Evolutionary conservation across 1,140 invertebrate species (phyloP).

Genomic region (Lycorma delicatula): DNA sequence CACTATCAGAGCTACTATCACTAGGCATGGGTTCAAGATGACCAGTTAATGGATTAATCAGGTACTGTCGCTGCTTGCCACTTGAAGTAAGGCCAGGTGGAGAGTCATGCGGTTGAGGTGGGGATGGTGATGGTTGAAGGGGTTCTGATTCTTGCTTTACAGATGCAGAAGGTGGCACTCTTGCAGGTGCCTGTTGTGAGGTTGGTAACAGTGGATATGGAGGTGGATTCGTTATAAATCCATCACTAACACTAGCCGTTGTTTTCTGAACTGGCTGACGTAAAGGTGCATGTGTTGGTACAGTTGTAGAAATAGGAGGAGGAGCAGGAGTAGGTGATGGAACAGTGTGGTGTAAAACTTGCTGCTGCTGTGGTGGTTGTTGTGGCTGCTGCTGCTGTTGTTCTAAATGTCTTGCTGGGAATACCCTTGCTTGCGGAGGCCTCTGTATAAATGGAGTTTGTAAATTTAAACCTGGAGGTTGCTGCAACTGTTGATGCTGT

Average conservation of each 20-base stretch:
- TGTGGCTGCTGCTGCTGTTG: constrained; percentile 7
- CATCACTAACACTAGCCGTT: not conserved
- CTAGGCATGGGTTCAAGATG: constrained; percentile 71
- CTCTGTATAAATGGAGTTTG: constrained; percentile 4
- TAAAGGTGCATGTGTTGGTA: constrained; percentile 22
- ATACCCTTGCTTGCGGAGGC: constrained; percentile 9
- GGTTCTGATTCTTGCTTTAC: constrained; percentile 19
- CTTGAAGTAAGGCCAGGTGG: constrained; percentile 21
- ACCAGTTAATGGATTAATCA: constrained; percentile 81
- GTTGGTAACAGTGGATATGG: not conserved
- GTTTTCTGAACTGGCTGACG: too few relatives aligned
- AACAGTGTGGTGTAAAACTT: constrained; percentile 7
- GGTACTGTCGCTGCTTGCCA: constrained; percentile 57
- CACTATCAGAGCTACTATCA: constrained; percentile 46
- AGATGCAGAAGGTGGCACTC: constrained; percentile 15
- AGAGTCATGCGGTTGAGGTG: constrained; percentile 14
- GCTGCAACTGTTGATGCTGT: constrained; percentile 23
- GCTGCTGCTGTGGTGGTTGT: constrained; percentile 3
- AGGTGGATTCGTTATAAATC: not conserved
- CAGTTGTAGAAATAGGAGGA: constrained; percentile 28
- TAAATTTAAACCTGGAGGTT: not conserved
- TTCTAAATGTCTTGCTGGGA: not conserved
- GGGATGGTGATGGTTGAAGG: constrained; percentile 23
- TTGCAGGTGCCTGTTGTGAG: constrained; percentile 12
- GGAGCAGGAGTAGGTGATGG: constrained; percentile 32